Conservation (phyloP, 2,888 invertebrate genomes). For the Andrena fulva region DNA sequence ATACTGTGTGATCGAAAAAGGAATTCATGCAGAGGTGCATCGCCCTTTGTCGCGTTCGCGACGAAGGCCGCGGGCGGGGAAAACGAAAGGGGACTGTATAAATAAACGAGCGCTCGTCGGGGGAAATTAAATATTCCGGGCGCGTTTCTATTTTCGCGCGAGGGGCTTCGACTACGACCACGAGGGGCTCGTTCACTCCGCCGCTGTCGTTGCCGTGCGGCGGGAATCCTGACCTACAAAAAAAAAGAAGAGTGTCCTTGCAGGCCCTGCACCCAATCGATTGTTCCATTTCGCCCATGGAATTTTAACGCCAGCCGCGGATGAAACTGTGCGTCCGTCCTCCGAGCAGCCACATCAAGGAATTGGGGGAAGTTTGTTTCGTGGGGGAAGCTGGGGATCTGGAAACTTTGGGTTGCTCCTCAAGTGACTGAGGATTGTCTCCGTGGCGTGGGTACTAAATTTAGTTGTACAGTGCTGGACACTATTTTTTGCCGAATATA, state of each 20-base stretch:
- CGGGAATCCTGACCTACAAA: constrained; percentile 2
- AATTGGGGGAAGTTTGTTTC: not conserved
- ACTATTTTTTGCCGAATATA: too few species aligned
- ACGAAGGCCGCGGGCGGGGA: not conserved
- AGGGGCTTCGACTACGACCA: not conserved
- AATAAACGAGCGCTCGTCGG: not conserved
- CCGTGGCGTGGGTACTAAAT: too few species aligned
- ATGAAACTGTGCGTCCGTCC: not conserved
- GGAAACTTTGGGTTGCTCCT: too few species aligned
- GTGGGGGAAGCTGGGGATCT: too few species aligned
- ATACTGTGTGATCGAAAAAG: too few species aligned
- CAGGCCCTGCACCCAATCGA: not conserved
- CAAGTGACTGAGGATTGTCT: too few species aligned
- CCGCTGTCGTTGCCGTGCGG: not conserved
- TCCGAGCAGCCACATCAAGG: not conserved
- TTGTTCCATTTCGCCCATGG: constrained; percentile 9
- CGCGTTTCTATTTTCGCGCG: not conserved
- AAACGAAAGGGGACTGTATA: not conserved
- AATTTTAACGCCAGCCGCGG: constrained; percentile 1
- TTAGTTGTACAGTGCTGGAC: too few species aligned
- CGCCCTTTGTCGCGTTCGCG: too few species aligned
- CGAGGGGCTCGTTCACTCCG: constrained; percentile 4
- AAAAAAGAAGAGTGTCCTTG: not conserved
- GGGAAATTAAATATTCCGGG: not conserved
- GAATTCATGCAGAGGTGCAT: too few species aligned